phyloP scores from a whole-genome alignment of 2,113 vertebrate species.

The Anguilla rostrata region DNA sequence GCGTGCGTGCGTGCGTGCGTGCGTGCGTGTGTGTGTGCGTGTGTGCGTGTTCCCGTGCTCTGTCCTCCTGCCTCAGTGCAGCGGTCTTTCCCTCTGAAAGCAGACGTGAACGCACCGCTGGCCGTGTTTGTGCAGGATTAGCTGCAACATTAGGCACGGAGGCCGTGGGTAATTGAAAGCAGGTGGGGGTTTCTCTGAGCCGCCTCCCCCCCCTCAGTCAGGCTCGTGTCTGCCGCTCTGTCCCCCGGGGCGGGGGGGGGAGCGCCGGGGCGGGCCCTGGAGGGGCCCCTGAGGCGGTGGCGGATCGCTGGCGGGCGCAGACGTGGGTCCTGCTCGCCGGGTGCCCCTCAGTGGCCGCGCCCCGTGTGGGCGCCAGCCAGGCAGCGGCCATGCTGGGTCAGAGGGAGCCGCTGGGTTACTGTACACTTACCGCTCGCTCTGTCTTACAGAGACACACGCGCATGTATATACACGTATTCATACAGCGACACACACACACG shows the following conservation, averaged over 20 bases:
- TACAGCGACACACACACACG: no score
- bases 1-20: no score
- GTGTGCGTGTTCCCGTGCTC: neutral
- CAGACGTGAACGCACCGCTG: neutral
- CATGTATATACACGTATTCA: no score
- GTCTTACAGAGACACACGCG: no score
- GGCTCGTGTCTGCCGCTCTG: neutral
- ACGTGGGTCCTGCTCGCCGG: neutral
- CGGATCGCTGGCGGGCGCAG: neutral
- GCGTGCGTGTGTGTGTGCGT: neutral
- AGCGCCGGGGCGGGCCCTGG: neutral
- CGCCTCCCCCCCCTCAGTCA: neutral
- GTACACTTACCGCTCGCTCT: no score
- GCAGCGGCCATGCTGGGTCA: no score
- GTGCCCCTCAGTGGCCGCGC: neutral
- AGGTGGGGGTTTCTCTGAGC: neutral
- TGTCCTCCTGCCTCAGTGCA: neutral
- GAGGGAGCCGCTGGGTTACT: no score
- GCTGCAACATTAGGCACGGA: slow-evolving; percentile 15
- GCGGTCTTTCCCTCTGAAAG: no score
- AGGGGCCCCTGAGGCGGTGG: neutral
- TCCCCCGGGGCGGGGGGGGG: neutral
- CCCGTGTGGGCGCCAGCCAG: neutral
- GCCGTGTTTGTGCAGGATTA: slow-evolving; percentile 5
- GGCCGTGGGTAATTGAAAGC: neutral